These are phyloP conservation scores for Oryzias sinensis DNA, from an alignment of 2,797 vertebrate genomes.

Conservation along the genomic window DNA sequence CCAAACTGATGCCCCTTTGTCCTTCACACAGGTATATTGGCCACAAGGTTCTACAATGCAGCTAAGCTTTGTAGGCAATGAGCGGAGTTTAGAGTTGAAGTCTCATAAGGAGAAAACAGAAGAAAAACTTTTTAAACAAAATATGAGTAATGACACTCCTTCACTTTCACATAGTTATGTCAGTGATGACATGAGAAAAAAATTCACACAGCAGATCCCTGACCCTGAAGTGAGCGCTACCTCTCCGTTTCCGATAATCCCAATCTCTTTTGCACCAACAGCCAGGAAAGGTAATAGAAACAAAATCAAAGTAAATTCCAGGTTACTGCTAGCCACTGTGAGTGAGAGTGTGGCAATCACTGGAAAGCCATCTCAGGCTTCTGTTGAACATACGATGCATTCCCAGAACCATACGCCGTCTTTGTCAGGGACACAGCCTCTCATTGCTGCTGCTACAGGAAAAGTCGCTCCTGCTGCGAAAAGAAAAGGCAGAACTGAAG, in stretches of 20 bases:
- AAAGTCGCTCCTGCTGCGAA: constrained; percentile 22
- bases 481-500: constrained; percentile 25
- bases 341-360: constrained; percentile 7
- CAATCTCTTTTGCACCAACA: constrained; percentile 16
- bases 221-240: constrained; percentile 9
- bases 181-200: constrained; percentile 13
- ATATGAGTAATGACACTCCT: background rate
- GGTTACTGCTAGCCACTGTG: constrained; percentile 15
- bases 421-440: constrained; percentile 28
- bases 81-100: constrained; percentile 9
- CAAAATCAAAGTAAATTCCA: constrained; percentile 18
- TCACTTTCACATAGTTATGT: constrained; percentile 11
- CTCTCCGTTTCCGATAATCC: constrained; percentile 21
- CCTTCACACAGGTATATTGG: constrained; percentile 13
- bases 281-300: background rate
- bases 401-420: constrained; percentile 18
- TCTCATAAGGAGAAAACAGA: constrained; percentile 10
- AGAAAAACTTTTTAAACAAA: constrained; percentile 4
- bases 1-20: constrained; percentile 1
- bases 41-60: constrained; percentile 16
- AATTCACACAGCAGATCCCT: constrained; percentile 11
- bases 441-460: constrained; percentile 7
- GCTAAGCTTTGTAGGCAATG: constrained; percentile 20
- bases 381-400: constrained; percentile 12
- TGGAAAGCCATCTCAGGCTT: constrained; percentile 27